Percentiles rank a stretch among this genome's conserved stretches.
Evolutionary conservation across 2,113 vertebrate species (phyloP).

Genomic region (Myotis lucifugus): DNA sequence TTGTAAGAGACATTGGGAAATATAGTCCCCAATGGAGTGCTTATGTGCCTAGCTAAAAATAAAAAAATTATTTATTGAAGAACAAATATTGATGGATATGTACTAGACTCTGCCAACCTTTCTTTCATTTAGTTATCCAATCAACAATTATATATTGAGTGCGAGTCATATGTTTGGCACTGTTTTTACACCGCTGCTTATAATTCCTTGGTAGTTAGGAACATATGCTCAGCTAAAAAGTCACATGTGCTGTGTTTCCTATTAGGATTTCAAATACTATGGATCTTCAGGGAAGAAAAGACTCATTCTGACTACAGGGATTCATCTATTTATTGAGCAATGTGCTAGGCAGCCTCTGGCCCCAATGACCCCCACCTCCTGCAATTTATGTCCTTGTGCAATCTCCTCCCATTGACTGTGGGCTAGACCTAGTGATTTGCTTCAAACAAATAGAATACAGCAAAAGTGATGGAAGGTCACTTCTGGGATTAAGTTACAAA

Average conservation of each 20-base stretch:
- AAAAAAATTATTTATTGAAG: not conserved
- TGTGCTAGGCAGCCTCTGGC: not conserved
- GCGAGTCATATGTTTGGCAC: not conserved
- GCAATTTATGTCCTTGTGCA: not conserved
- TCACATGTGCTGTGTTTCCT: not conserved
- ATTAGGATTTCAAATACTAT: not conserved
- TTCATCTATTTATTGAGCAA: not conserved
- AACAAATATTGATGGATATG: not conserved
- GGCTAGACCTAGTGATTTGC: not conserved
- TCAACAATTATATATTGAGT: not conserved
- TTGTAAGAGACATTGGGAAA: not conserved
- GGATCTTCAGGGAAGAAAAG: not conserved
- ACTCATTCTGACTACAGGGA: not conserved
- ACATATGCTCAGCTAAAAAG: not conserved
- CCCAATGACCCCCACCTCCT: not conserved
- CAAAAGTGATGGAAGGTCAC: not conserved
- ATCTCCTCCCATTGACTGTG: not conserved
- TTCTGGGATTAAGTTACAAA: not conserved
- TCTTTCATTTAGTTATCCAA: not conserved
- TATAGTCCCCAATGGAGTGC: not conserved
- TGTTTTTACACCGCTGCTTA: not conserved
- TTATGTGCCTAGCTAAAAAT: not conserved
- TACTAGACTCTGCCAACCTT: not conserved
- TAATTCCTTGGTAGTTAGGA: not conserved
- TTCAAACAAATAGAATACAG: not conserved